Base-by-base conservation (phyloP, 1,140 invertebrate genomes). In the Aphidius gifuensis region DNA sequence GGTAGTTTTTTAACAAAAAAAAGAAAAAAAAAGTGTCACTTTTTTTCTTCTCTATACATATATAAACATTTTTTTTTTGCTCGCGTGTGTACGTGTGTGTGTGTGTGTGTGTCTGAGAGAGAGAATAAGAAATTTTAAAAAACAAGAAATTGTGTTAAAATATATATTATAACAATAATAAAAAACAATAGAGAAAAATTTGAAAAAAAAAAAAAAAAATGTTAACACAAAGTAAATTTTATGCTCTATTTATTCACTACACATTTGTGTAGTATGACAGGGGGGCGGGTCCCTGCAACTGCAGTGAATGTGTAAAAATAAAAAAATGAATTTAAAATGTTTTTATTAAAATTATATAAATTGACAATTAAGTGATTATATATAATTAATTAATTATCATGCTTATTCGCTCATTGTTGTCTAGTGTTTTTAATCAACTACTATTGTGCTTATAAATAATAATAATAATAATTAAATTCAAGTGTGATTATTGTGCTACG, bases 171-270 rank as follows among this genome's bases (percentile, higher is more conserved):
- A 40, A 53, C 16, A 53, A 63, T 44, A 50, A 65, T 46, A 48
- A 55, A 8, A 8, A 9, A 50, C 6, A 32, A 55, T 43, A 11
- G 42, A 42, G 4, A 16, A 8, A 3, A 8, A 11, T 8, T 44
- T 44, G 9, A 44, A 44, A 6, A 44, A 44, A 44, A 44, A 44
- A 44, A 44, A 32, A 21, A 8, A 16, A 74, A 65, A 79, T 79
- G 77, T 71, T 78, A 68, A 74, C 75, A 69, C 75, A 76, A 70
- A 76, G 73, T 70, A 74, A 75, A 68, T 77, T 77, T 70, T 78
- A 77, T 69, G 75, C 75, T 66, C 75, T 78, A 60, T 77, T 78
- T 66, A 78, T 78, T 64, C 76, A 74, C 72, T 78, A 78, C 71
- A 78, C 76, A 11, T 77, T 78, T 58, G 75, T 76, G 69, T 78